phyloP scores from a whole-genome alignment of 2,888 invertebrate genomes.

The Megaustenia siamemsis region DNA sequence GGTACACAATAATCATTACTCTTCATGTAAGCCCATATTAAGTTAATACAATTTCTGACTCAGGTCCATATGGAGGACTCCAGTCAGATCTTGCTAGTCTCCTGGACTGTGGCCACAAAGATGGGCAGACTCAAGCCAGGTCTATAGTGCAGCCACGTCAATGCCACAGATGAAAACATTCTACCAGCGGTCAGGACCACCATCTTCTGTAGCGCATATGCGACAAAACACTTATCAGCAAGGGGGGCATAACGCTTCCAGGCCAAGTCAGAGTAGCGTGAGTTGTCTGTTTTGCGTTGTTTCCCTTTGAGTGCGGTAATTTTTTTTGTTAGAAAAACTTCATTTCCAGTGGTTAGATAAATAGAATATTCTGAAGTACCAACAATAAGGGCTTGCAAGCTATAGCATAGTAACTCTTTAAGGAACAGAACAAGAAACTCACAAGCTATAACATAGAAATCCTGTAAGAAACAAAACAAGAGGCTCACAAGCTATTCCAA shows the following conservation, averaged over 20 bases:
- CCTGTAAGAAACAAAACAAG: no score
- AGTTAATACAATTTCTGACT: no score
- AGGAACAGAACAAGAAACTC: no score
- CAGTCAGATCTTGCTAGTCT: constrained; percentile 73
- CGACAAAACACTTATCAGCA: constrained; percentile 90
- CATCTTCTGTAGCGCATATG: constrained; percentile 86
- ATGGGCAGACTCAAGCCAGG: constrained; percentile 71
- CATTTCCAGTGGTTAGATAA: no score
- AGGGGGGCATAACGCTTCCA: constrained; percentile 57
- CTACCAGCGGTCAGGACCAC: constrained; percentile 83
- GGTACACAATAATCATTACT: no score
- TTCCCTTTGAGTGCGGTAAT: not conserved
- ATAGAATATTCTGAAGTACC: no score
- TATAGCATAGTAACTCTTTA: no score
- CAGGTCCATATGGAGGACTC: constrained; percentile 52
- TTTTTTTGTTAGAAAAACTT: no score
- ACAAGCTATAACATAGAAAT: no score
- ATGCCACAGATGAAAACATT: constrained; percentile 84
- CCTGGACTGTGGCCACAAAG: constrained; percentile 66
- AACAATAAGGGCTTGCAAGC: no score
- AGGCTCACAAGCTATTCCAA: no score
- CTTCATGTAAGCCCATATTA: no score
- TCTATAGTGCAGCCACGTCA: constrained; percentile 55
- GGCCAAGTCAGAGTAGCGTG: constrained; percentile 52
- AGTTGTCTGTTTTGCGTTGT: constrained; percentile 9